Evolutionary conservation across 2,888 invertebrate species (phyloP).

Genomic region (Odontocolon sp.): DNA sequence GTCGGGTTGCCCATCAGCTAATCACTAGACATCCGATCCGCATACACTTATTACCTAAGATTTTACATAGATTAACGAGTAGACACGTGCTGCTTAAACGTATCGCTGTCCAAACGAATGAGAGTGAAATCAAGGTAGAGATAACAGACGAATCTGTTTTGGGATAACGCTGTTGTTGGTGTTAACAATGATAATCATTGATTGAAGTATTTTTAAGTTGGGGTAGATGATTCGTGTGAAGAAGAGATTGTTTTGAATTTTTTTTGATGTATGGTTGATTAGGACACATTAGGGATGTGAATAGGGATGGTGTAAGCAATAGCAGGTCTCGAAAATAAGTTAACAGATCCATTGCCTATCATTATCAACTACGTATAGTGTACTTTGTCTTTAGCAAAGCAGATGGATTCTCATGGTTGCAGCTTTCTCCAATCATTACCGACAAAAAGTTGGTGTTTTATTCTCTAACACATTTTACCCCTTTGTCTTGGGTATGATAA

Average conservation of each 20-base stretch:
- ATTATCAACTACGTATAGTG: neutral
- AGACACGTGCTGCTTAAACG: slow-evolving; percentile 37
- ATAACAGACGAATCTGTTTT: no score
- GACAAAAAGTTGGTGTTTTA: slow-evolving; percentile 16
- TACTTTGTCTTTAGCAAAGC: neutral
- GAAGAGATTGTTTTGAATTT: neutral
- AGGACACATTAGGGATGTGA: no score
- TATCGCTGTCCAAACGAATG: neutral
- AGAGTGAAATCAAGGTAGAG: neutral
- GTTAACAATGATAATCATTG: no score
- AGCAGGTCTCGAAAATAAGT: no score
- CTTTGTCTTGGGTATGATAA: slow-evolving; percentile 35
- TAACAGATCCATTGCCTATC: no score
- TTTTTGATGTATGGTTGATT: no score
- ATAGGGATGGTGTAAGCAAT: no score
- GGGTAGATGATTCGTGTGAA: neutral
- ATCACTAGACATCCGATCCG: slow-evolving; percentile 56
- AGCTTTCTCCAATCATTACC: slow-evolving; percentile 27
- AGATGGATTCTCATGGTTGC: slow-evolving; percentile 24
- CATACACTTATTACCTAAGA: slow-evolving; percentile 58
- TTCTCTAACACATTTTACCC: slow-evolving; percentile 28
- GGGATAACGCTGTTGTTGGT: no score
- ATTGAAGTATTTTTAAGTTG: neutral
- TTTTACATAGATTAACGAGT: slow-evolving; percentile 41
- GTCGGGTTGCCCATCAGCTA: slow-evolving; percentile 53